Conservation (phyloP, 2,888 invertebrate genomes). For the Drepanosiphum platanoidis region DNA sequence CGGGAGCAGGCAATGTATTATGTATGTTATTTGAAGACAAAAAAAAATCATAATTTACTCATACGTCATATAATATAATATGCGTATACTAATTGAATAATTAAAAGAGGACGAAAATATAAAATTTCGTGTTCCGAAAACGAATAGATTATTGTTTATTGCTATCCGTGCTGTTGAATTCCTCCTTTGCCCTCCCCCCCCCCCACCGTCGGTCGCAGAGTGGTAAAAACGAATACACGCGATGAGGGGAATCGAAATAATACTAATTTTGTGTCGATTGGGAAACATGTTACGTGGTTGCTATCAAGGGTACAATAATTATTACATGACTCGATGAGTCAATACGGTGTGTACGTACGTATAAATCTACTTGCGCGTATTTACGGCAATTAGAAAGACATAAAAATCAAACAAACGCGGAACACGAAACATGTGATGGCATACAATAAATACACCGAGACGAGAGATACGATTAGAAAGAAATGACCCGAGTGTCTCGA, state of each 20-base stretch:
- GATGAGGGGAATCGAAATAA: not conserved
- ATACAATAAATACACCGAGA: no score
- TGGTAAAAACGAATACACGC: not conserved
- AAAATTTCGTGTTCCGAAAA: not conserved
- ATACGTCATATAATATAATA: not conserved
- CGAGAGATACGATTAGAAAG: not conserved
- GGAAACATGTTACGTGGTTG: not conserved
- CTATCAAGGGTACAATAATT: not conserved
- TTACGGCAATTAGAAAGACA: not conserved
- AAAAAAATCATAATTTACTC: constrained; percentile 10
- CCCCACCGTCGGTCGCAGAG: no score
- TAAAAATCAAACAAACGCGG: not conserved
- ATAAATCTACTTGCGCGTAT: not conserved
- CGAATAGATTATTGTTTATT: not conserved
- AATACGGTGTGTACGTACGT: not conserved
- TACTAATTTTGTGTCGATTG: not conserved
- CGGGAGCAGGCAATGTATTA: not conserved
- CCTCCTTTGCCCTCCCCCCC: no score
- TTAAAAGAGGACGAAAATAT: not conserved
- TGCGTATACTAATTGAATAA: not conserved
- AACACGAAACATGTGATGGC: no score
- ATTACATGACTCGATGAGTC: not conserved
- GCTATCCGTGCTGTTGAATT: no score
- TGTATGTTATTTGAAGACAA: constrained; percentile 3
- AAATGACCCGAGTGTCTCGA: not conserved